Base-by-base conservation (phyloP, 2,113 vertebrate species). In the Trochalopteron elliotii region DNA sequence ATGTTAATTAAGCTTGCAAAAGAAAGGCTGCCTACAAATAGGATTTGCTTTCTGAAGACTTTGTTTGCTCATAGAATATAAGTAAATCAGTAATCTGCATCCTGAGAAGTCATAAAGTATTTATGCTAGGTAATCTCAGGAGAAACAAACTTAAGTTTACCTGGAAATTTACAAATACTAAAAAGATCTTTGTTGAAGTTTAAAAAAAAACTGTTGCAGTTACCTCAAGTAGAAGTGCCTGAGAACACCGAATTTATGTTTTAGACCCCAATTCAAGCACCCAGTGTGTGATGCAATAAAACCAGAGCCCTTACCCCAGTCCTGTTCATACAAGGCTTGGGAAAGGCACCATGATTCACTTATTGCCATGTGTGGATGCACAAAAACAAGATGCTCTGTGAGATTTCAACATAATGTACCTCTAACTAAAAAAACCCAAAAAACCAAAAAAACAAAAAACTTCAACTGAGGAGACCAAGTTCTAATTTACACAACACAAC, bases 241-340 rank as follows among this genome's bases (percentile, higher is more conserved):
- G 98, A 98, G 98, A 98, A 98, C 98, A 98, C 72, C 96, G 78
- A 97, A 98, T 98, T 98, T 97, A 96, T 90, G 91, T 97, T 95
- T 71, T 91, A 97, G 95, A 97, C 96, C 85, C 86, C 87, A 84
- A 53, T 89, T 96, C 96, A 98, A 98, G 92, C 93, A 97, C 87
- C 60, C 75, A 85, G 77, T 92, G 93, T 93, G 92, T 91, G 93
- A 96, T 85, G 92, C 79, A 96, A 97, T 97, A 96, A 97, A 97
- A 81, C 22, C 86, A 96, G 55, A 96, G 94, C 96, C 98, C 97
- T 98, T 98, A 98, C 97, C 98, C 98, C 98, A 98, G 98, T 98
- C 98, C 98, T 98, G 98, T 97, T 98, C 98, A 98, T 98, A 98
- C 97, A 98, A 98, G 98, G 98, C 98, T 98, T 98, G 98, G 98